Conservation (phyloP, 2,888 invertebrate genomes). For the Asteroscopus sphinx region DNA sequence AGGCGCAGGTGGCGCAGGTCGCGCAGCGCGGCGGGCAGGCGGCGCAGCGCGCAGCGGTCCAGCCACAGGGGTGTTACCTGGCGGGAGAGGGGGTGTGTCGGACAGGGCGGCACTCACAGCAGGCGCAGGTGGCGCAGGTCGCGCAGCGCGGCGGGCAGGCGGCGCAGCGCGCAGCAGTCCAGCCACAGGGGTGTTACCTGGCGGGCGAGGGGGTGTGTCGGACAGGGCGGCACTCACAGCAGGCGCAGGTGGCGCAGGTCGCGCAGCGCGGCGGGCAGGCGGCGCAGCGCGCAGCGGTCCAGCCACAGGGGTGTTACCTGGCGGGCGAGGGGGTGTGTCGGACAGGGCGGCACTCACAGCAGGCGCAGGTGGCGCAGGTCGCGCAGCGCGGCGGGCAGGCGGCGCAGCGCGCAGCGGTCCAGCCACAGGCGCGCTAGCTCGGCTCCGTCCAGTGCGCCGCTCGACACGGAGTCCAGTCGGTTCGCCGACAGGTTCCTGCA, state of each 20-base stretch:
- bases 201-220: background rate
- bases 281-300: no score
- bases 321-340: background rate
- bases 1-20: no score
- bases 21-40: no score
- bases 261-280: slow-evolving; percentile 88
- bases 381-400: slow-evolving; percentile 88
- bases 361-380: slow-evolving; percentile 88
- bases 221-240: slow-evolving; percentile 85
- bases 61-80: no score
- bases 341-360: slow-evolving; percentile 85
- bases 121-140: no score
- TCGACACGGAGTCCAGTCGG: slow-evolving; percentile 92
- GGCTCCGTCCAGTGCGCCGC: slow-evolving; percentile 90
- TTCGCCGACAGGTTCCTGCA: slow-evolving; percentile 94
- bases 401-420: slow-evolving; percentile 90
- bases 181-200: no score
- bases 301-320: no score
- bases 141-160: no score
- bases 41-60: no score
- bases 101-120: no score
- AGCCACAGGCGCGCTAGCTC: slow-evolving; percentile 91
- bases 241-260: slow-evolving; percentile 88
- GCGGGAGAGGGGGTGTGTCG: no score
- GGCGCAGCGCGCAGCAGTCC: no score